Evolutionary conservation across 2,888 invertebrate genomes (phyloP), one percentile per base, ranked within the genome.

Genomic region (Drosophila flavopinicola): DNA sequence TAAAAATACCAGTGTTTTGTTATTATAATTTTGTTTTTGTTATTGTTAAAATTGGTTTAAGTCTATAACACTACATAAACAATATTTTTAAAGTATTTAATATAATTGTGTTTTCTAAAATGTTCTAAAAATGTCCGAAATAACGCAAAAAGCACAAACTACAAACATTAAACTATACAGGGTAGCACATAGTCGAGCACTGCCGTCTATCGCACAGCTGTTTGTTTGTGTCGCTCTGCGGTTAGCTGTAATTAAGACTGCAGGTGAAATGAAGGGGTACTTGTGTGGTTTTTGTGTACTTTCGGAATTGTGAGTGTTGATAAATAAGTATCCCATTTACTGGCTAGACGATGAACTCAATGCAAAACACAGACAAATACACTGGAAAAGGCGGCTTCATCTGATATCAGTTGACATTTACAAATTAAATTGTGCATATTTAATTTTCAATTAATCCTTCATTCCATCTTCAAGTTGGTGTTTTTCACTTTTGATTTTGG

Each of bases 201-300:
- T 4, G 3, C 4, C 1, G 1, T 11, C 17, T 23, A 3, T 9
- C 2, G 2, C 2, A 23, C 9, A 17, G n/a, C 15, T 27, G 42
- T 24, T 15, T 47, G 3, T 13, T 13, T 38, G 29, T 60, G 32
- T n/a, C 30, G 17, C 9, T 42, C 3, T 74, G 74, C 27, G 67
- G 68, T 61, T 60, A 48, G 10, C 10, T 60, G 78, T 74, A 77
- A 74, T 74, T 74, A 74, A 72, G 73, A 64, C 32, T 61, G 48
- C 51, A 66, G 44, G 33, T 70, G 6, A 54, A 41, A 61, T 41
- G 24, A 29, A 49, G 60, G 7, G 33, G 15, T 44, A 27, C 24
- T 38, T 47, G 17, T 59, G 45, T 41, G 49, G 52, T 25, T 39
- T 45, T 35, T 56, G 60, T 45, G 49, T 42, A n/a, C 35, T 41